These are phyloP conservation scores for Epirrita christyi DNA, from an alignment of 2,888 invertebrate genomes.

Conservation along the genomic window DNA sequence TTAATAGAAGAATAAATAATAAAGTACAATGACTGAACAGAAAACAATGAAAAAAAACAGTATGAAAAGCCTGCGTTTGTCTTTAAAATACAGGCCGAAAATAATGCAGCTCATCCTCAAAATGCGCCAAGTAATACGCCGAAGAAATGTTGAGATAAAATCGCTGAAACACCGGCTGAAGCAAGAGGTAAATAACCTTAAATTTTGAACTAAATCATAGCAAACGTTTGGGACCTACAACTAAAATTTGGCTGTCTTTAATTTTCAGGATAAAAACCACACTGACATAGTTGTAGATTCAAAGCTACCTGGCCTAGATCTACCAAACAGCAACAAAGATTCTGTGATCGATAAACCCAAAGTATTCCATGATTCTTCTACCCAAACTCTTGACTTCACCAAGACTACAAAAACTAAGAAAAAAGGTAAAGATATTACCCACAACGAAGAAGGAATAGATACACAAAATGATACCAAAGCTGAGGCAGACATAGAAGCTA, in stretches of 20 bases:
- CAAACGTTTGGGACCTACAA: background rate
- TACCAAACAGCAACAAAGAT: background rate
- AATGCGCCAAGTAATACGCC: conserved; percentile 82
- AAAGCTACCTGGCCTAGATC: conserved; percentile 1
- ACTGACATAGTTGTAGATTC: background rate
- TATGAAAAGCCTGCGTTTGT: conserved; percentile 58
- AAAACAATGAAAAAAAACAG: conserved; percentile 46
- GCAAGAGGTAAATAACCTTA: conserved; percentile 70
- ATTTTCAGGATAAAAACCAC: conserved; percentile 11
- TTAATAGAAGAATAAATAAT: background rate
- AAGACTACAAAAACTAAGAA: conserved; percentile 1
- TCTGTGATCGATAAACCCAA: conserved; percentile 24
- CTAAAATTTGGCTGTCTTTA: background rate
- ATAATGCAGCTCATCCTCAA: conserved; percentile 83
- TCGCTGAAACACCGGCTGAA: conserved; percentile 84
- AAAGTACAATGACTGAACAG: conserved; percentile 7
- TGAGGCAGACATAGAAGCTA: conserved; percentile 1
- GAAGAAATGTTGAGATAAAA: conserved; percentile 84
- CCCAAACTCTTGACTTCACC: conserved; percentile 22
- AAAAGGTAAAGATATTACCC: background rate
- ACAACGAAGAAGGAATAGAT: background rate
- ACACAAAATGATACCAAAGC: background rate
- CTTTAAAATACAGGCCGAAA: conserved; percentile 85
- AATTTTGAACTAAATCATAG: background rate
- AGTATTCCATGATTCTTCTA: conserved; percentile 22